These are phyloP conservation scores for Okamejei kenojei DNA, from an alignment of 2,797 vertebrate genomes.

Conservation along the genomic window DNA sequence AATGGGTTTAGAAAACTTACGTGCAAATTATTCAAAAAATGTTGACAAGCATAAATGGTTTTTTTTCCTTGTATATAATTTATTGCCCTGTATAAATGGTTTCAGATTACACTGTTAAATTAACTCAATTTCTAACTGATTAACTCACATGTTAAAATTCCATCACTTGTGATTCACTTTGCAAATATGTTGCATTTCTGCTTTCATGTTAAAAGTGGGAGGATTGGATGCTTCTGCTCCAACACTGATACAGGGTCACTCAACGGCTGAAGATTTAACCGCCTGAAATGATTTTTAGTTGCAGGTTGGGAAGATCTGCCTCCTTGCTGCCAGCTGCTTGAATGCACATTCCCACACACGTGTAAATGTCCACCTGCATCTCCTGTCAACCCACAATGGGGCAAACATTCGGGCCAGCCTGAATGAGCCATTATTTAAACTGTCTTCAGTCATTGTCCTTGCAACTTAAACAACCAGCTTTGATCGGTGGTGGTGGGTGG, in stretches of 20 bases:
- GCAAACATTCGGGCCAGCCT: not conserved
- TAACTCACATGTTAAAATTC: no score
- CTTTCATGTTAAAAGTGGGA: not conserved
- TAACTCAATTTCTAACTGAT: no score
- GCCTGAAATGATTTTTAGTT: not conserved
- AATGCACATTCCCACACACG: not conserved
- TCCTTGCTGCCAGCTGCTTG: not conserved
- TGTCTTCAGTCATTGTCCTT: conserved; percentile 23
- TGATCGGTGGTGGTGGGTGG: not conserved
- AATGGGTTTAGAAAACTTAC: not conserved
- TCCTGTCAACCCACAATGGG: not conserved
- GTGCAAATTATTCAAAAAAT: not conserved
- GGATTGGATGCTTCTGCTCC: not conserved
- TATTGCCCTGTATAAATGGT: not conserved
- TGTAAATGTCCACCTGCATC: conserved; percentile 13
- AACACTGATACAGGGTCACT: not conserved
- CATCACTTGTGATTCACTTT: not conserved
- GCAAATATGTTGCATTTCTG: not conserved
- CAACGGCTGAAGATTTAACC: not conserved
- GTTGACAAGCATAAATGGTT: not conserved
- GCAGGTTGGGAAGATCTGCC: not conserved
- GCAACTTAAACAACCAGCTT: conserved; percentile 18
- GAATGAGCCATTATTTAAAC: conserved; percentile 21
- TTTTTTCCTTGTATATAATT: not conserved
- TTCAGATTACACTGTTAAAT: no score